These are phyloP conservation scores for Podarcis muralis DNA, from an alignment of 2,113 vertebrate genomes.

Conservation along the genomic window DNA sequence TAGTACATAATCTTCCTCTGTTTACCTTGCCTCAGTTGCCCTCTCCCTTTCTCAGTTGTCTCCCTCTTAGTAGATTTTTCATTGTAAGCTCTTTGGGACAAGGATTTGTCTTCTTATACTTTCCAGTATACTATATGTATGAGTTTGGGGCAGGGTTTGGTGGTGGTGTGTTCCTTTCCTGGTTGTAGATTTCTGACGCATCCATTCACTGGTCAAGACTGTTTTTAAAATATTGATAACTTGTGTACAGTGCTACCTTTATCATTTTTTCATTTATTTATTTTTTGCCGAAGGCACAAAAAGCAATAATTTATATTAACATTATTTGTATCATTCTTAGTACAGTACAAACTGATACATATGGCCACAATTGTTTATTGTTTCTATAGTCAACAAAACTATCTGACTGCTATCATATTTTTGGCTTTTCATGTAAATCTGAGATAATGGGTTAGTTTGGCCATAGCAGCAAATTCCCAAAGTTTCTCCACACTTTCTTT, in stretches of 20 bases:
- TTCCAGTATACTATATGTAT: neutral
- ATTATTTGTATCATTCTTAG: too few relatives aligned
- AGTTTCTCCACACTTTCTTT: too few relatives aligned
- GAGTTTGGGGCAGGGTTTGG: neutral
- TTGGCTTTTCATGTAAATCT: too few relatives aligned
- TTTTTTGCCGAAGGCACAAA: too few relatives aligned
- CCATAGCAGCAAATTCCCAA: too few relatives aligned
- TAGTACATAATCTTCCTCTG: neutral
- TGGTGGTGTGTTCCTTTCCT: rapidly evolving
- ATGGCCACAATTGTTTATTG: neutral
- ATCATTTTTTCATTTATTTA: too few relatives aligned
- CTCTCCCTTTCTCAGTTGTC: neutral
- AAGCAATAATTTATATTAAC: too few relatives aligned
- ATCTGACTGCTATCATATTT: too few relatives aligned
- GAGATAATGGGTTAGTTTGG: too few relatives aligned
- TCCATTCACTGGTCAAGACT: neutral
- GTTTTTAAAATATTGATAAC: neutral
- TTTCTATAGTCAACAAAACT: too few relatives aligned
- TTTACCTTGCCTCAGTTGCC: neutral
- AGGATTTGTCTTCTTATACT: neutral
- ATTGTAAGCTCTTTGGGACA: neutral
- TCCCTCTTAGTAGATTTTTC: neutral
- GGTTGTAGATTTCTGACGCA: neutral
- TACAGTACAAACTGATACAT: neutral
- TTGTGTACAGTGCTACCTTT: neutral